Percentiles rank a stretch among this genome's conserved stretches.
phyloP scores from a whole-genome alignment of 2,888 invertebrate genomes.

The Schizaphis graminum region DNA sequence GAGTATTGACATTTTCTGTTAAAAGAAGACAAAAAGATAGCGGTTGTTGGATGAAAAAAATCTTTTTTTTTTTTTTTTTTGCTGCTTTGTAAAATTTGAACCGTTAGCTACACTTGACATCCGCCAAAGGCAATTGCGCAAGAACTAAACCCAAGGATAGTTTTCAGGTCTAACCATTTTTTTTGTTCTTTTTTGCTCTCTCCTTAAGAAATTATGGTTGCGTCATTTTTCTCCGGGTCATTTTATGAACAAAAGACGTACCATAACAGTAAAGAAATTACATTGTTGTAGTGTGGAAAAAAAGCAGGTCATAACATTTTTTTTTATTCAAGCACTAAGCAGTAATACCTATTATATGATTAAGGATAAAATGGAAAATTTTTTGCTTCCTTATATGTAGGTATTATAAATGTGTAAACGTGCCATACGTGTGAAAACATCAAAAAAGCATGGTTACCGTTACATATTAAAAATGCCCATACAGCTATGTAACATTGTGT shows the following conservation, averaged over 20 bases:
- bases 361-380: conserved; percentile 27
- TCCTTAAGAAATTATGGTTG: conserved; percentile 40
- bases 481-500: background rate
- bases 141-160: conserved; percentile 43
- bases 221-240: conserved; percentile 52
- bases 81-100: conserved; percentile 37
- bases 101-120: conserved; percentile 56
- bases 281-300: conserved; percentile 21
- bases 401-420: background rate
- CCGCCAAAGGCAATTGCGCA: conserved; percentile 64
- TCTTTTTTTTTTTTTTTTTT: conserved; percentile 46
- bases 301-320: conserved; percentile 46
- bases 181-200: conserved; percentile 35
- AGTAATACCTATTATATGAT: conserved; percentile 24
- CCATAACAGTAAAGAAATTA: conserved; percentile 10
- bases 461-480: conserved; percentile 17
- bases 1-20: conserved; percentile 11
- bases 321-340: conserved; percentile 40
- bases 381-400: conserved; percentile 37
- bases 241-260: conserved; percentile 38
- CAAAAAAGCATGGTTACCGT: conserved; percentile 32
- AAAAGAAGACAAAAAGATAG: conserved; percentile 59
- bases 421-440: conserved; percentile 51
- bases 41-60: conserved; percentile 51
- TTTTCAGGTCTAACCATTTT: conserved; percentile 36